Base-by-base conservation (phyloP, 2,797 vertebrate species). In the Chelonia mydas region DNA sequence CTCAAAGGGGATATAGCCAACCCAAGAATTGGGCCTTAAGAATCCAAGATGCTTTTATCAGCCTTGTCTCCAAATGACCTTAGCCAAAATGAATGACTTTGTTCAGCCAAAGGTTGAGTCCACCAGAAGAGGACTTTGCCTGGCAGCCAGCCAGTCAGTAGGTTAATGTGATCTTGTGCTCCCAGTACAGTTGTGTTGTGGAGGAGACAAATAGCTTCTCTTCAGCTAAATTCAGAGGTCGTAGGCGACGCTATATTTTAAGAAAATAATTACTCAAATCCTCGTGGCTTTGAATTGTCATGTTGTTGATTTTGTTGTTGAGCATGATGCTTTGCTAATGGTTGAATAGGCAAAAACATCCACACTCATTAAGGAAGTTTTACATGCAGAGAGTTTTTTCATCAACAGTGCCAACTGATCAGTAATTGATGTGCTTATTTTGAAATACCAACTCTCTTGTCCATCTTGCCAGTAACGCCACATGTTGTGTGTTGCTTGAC, bases 81-180 rank as follows among this genome's bases (percentile, higher is more conserved):
- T 82, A 55, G 51, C 45, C 65, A 51, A 68, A 68, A 92, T 74
- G 53, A 85, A 92, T 49, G 82, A 83, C 89, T 89, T 86, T 45
- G 89, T 89, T 51, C 65, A 78, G 51, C 45, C 41, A 72, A 85
- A 23, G 83, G 45, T 88, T n/a, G 25, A 55, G 74, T 90, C 92
- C 90, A 37, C 84, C 80, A 82, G 59, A 95, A 86, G 77, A 19
- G 54, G 85, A 74, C 79, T 78, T 82, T 61, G 37, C 82, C 78
- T 47, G 53, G 76, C 83, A 90, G 87, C 19, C 72, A 85, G 68
- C 7, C 1, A 0, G 79, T 82, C 0, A 0, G 57, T 16, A 94
- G 33, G 41, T 51, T 53, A 94, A 25, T 0, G 1, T 21, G 45
- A 94, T 84, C 82, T 86, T 74, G 77, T 78, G 65, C 82, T 92